Conservation (phyloP, 1,140 invertebrate genomes). For the Drosophila triauraria region DNA sequence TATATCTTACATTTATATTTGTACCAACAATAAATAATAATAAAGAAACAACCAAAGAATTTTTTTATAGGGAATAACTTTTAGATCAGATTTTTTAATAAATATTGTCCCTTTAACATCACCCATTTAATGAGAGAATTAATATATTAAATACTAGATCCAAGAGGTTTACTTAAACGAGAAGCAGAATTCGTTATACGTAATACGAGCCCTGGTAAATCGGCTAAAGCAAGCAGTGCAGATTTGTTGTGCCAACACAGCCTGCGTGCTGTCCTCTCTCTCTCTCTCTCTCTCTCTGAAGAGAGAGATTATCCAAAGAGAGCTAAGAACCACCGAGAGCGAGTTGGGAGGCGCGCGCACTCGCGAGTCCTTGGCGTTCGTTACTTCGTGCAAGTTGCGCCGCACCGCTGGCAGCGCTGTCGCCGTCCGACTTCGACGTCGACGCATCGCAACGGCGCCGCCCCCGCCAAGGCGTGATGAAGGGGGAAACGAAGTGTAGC, state of each 20-base stretch:
- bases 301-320: background rate
- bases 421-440: background rate
- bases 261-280: background rate
- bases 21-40: too few relatives aligned
- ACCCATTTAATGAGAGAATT: too few relatives aligned
- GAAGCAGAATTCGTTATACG: background rate
- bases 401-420: slow-evolving; percentile 31
- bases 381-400: slow-evolving; percentile 42
- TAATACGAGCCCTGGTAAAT: slow-evolving; percentile 3
- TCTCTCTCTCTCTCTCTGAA: background rate
- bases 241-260: slow-evolving; percentile 35
- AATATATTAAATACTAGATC: too few relatives aligned
- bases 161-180: too few relatives aligned
- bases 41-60: too few relatives aligned
- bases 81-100: too few relatives aligned
- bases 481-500: background rate
- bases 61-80: too few relatives aligned
- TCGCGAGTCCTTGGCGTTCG: slow-evolving; percentile 46
- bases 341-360: slow-evolving; percentile 36
- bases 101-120: too few relatives aligned
- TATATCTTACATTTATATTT: too few relatives aligned
- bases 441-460: slow-evolving; percentile 29
- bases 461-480: slow-evolving; percentile 28
- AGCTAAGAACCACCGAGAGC: background rate
- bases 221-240: slow-evolving; percentile 30